Evolutionary conservation across 1,140 invertebrate species (phyloP).

Genomic region (Bombyx mandarina): DNA sequence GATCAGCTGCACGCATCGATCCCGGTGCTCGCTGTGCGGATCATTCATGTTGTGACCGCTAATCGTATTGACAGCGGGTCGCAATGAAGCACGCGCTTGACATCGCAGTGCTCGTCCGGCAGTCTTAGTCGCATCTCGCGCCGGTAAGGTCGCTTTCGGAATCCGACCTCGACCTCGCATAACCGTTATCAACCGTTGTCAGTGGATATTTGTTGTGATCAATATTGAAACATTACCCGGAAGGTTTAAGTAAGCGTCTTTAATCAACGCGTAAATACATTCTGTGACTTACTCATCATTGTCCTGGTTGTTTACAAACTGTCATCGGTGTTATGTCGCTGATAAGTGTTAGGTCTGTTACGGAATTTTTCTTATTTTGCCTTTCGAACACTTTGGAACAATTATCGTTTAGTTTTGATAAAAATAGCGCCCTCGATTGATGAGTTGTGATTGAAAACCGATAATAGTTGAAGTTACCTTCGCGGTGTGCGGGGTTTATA

Average conservation of each 20-base stretch:
- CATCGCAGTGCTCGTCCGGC: conserved; percentile 17
- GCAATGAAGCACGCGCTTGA: conserved; percentile 24
- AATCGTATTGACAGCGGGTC: conserved; percentile 29
- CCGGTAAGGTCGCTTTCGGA: conserved; percentile 30
- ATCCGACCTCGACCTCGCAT: conserved; percentile 11
- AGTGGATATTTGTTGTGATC: conserved; percentile 30
- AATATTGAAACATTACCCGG: conserved; percentile 36
- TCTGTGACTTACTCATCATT: conserved; percentile 17
- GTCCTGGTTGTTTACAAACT: conserved; percentile 3
- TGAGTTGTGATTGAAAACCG: conserved; percentile 13
- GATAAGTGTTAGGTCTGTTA: conserved; percentile 15
- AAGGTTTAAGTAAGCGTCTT: conserved; percentile 7
- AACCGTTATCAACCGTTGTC: conserved; percentile 16
- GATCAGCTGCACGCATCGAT: conserved; percentile 20
- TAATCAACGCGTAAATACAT: conserved; percentile 18
- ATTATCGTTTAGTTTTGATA: no score
- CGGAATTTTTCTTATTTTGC: background rate
- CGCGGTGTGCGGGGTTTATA: conserved; percentile 17
- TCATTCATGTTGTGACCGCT: conserved; percentile 24
- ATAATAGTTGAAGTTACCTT: conserved; percentile 20
- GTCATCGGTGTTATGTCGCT: conserved; percentile 11
- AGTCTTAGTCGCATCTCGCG: conserved; percentile 27
- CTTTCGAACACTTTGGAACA: no score
- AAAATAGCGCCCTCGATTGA: conserved; percentile 15
- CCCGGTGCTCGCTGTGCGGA: conserved; percentile 21